Percentiles rank a stretch among this genome's conserved stretches.
phyloP scores from a whole-genome alignment of 2,113 vertebrate genomes.

The Pogonocichla stellata region DNA sequence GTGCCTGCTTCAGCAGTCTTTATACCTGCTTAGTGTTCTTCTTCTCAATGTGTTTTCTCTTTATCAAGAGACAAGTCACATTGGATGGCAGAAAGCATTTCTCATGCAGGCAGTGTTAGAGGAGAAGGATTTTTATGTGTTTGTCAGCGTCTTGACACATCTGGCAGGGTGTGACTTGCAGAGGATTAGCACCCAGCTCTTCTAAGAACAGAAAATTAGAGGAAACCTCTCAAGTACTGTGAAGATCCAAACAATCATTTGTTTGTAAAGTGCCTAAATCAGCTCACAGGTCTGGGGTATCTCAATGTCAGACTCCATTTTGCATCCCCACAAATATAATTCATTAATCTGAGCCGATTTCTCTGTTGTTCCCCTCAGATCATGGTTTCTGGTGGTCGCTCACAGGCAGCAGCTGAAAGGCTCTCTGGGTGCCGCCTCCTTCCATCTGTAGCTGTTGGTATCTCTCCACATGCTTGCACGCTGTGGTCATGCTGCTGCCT shows the following conservation, averaged over 20 bases:
- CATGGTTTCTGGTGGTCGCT: background rate
- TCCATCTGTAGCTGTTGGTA: background rate
- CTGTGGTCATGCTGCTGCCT: slow-evolving; percentile 16
- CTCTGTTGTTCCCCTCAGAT: background rate
- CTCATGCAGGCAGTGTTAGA: background rate
- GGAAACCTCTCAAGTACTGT: background rate
- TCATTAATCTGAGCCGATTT: background rate
- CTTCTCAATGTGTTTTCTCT: background rate
- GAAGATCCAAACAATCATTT: background rate
- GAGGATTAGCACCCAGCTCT: background rate
- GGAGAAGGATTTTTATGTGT: background rate
- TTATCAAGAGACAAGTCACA: background rate
- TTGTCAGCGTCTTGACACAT: background rate
- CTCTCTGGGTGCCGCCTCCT: background rate
- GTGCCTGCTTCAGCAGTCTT: background rate
- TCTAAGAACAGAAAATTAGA: background rate
- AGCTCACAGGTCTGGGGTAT: background rate
- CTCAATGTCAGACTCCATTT: background rate
- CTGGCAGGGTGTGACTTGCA: background rate
- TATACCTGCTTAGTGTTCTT: background rate
- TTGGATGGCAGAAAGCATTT: background rate
- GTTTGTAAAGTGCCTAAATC: background rate
- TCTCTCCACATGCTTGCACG: background rate
- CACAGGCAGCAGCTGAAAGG: background rate
- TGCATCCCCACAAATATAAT: background rate